Conservation (phyloP, 2,888 invertebrate species). For the Pterostichus madidus region DNA sequence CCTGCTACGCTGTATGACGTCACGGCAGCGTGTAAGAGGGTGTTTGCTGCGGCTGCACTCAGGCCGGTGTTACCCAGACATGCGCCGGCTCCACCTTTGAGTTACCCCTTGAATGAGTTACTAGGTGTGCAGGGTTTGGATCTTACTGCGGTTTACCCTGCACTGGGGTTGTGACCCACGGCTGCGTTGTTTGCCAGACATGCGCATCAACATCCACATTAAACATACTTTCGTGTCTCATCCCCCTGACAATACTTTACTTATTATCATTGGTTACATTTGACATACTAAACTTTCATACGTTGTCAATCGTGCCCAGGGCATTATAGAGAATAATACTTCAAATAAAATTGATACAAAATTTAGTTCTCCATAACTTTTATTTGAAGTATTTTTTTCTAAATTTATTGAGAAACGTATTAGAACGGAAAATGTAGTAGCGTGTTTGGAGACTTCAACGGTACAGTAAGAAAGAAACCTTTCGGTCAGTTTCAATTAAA, state of each 20-base stretch:
- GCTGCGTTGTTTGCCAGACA: constrained; percentile 69
- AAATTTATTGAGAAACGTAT: no score
- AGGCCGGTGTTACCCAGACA: constrained; percentile 75
- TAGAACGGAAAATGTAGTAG: no score
- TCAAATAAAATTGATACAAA: no score
- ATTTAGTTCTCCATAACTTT: no score
- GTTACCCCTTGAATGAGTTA: constrained; percentile 85
- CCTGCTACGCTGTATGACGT: constrained; percentile 77
- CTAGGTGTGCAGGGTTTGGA: constrained; percentile 78
- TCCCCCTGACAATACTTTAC: neutral
- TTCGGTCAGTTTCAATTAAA: no score
- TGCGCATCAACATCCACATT: neutral
- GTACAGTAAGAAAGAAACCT: no score
- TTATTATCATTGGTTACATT: neutral
- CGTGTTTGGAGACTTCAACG: no score
- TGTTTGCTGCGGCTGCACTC: constrained; percentile 79
- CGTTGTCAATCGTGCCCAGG: no score
- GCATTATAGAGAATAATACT: no score
- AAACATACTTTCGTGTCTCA: neutral
- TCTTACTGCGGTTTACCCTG: constrained; percentile 5
- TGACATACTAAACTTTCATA: no score
- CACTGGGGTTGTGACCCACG: constrained; percentile 84
- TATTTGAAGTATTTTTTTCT: no score
- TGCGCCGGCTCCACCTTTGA: constrained; percentile 80
- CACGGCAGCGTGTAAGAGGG: constrained; percentile 78